Evolutionary conservation across 2,888 invertebrate species (phyloP).

Genomic region (Onthophagus sagittarius): DNA sequence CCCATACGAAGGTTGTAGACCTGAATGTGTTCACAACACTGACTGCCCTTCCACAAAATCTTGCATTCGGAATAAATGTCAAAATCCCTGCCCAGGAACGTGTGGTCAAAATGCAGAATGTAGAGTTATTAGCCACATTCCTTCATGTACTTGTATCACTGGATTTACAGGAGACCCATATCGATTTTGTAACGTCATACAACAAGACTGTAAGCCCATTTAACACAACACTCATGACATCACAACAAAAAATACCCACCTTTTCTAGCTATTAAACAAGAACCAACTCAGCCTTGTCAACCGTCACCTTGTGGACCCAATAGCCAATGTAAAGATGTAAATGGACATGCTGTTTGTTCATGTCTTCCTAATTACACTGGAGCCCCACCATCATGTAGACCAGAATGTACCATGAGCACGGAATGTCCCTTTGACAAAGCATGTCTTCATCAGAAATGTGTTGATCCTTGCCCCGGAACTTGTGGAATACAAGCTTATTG

Average conservation of each 20-base stretch:
- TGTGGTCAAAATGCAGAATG: slow-evolving; percentile 68
- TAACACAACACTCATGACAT: slow-evolving; percentile 12
- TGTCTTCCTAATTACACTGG: slow-evolving; percentile 65
- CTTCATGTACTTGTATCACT: slow-evolving; percentile 58
- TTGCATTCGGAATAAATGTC: slow-evolving; percentile 63
- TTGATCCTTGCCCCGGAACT: slow-evolving; percentile 69
- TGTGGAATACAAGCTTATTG: slow-evolving; percentile 70
- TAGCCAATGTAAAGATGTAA: slow-evolving; percentile 62
- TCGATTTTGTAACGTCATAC: slow-evolving; percentile 46
- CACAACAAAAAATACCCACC: background rate
- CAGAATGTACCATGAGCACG: slow-evolving; percentile 67
- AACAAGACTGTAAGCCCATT: slow-evolving; percentile 47
- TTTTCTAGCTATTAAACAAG: slow-evolving; percentile 34
- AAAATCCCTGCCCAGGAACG: slow-evolving; percentile 65
- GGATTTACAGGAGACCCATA: slow-evolving; percentile 68
- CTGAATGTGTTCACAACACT: slow-evolving; percentile 63
- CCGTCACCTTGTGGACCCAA: slow-evolving; percentile 73
- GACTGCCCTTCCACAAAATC: slow-evolving; percentile 62
- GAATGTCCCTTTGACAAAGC: slow-evolving; percentile 66
- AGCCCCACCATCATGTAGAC: slow-evolving; percentile 65
- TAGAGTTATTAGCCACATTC: slow-evolving; percentile 62
- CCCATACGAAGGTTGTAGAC: slow-evolving; percentile 70
- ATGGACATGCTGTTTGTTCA: slow-evolving; percentile 57
- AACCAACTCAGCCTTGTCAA: slow-evolving; percentile 59
- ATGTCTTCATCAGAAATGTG: slow-evolving; percentile 69